These are phyloP conservation scores for Mesodorylaimus sp. DNA, from an alignment of 2,888 invertebrate genomes.

Conservation along the genomic window DNA sequence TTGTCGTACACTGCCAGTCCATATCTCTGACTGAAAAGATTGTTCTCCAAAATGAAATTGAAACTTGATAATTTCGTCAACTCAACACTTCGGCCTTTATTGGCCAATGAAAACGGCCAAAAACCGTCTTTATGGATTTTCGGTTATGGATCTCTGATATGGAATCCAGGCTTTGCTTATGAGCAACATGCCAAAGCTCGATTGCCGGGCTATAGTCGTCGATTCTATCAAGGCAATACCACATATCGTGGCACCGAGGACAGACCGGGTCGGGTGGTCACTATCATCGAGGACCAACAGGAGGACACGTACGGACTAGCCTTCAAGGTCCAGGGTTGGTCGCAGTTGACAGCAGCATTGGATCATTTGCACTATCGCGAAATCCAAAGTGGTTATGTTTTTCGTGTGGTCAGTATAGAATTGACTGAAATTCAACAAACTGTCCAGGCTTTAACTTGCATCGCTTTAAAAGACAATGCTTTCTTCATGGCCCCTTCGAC, in stretches of 20 bases:
- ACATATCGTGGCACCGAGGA: constrained; percentile 75
- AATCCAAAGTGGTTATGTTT: constrained; percentile 26
- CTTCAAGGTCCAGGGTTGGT: constrained; percentile 21
- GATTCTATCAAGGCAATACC: constrained; percentile 81
- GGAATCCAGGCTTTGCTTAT: constrained; percentile 85
- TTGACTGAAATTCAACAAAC: not conserved
- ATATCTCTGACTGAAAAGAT: too few relatives aligned
- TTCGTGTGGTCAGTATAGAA: constrained; percentile 4
- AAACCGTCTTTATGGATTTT: constrained; percentile 92
- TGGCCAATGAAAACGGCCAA: too few relatives aligned
- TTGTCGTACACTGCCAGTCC: too few relatives aligned
- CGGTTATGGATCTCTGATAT: constrained; percentile 83
- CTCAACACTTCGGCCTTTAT: too few relatives aligned
- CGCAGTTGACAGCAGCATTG: constrained; percentile 21
- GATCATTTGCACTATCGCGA: constrained; percentile 28
- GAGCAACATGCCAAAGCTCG: constrained; percentile 56
- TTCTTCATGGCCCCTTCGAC: too few relatives aligned
- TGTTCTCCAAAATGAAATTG: too few relatives aligned
- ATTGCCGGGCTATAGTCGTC: constrained; percentile 59
- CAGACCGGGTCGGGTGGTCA: constrained; percentile 31
- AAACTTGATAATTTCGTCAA: too few relatives aligned
- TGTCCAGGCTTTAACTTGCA: constrained; percentile 30
- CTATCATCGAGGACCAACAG: not conserved
- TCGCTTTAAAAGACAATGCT: constrained; percentile 30
- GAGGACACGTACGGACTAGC: not conserved